phyloP scores from a whole-genome alignment of 2,888 invertebrate genomes.

The Falcaria lacertinaria region DNA sequence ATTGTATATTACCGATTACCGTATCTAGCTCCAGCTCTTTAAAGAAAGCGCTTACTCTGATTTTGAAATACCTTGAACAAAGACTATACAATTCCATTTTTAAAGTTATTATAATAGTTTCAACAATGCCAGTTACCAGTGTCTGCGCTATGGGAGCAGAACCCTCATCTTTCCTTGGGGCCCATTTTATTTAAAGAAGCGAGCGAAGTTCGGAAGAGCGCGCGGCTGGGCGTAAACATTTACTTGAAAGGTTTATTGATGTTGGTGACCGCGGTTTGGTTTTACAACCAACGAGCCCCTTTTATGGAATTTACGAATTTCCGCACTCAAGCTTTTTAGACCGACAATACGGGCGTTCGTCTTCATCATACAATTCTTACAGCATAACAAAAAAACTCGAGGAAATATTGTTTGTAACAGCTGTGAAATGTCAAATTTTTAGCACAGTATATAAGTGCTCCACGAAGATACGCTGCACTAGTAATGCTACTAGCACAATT shows the following conservation, averaged over 20 bases:
- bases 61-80: too few species aligned
- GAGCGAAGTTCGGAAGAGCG: slow-evolving; percentile 46
- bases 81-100: too few species aligned
- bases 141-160: slow-evolving; percentile 21
- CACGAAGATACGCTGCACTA: too few species aligned
- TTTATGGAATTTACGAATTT: slow-evolving; percentile 32
- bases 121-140: slow-evolving; percentile 27
- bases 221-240: slow-evolving; percentile 67
- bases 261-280: slow-evolving; percentile 63
- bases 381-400: too few species aligned
- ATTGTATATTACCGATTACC: too few species aligned
- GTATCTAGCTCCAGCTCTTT: too few species aligned
- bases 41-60: too few species aligned
- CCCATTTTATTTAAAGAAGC: slow-evolving; percentile 64
- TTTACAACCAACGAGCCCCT: slow-evolving; percentile 36
- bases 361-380: not conserved
- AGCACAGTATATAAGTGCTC: too few species aligned
- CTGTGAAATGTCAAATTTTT: too few species aligned
- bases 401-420: too few species aligned
- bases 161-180: slow-evolving; percentile 45
- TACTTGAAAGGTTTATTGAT: slow-evolving; percentile 71
- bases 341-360: not conserved
- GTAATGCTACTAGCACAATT: too few species aligned
- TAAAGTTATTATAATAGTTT: not conserved
- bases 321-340: slow-evolving; percentile 8